A percentile compares a stretch with the other conserved stretches of the same genome.
Conservation (phyloP, 2,113 vertebrate species). For the Gnathonemus echidnorhynchus region DNA sequence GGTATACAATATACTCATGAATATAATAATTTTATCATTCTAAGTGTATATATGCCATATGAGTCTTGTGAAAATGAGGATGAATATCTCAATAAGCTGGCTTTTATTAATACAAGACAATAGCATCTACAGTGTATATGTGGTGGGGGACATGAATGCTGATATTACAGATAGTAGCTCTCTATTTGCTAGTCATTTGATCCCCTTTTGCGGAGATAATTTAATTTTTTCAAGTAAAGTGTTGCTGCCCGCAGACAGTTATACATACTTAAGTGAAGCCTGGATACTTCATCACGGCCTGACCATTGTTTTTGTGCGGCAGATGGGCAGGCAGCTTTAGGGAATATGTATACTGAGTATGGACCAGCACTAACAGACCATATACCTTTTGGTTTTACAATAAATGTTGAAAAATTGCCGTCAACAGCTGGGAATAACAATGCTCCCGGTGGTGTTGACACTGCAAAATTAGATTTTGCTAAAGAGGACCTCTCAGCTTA, state of each 20-base stretch:
- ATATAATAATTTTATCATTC: too few relatives aligned
- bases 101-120: background rate
- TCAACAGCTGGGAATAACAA: background rate
- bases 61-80: background rate
- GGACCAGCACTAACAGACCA: background rate
- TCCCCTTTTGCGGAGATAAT: background rate
- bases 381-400: background rate
- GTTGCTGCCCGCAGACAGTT: conserved; percentile 5
- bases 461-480: too few relatives aligned
- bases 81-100: background rate
- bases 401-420: background rate
- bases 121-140: background rate
- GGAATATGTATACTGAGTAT: background rate
- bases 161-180: background rate
- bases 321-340: background rate
- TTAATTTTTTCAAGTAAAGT: background rate
- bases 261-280: conserved; percentile 15
- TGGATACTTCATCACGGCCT: conserved; percentile 17
- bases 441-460: too few relatives aligned
- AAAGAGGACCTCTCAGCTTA: too few relatives aligned
- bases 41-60: too few relatives aligned
- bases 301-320: background rate
- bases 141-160: background rate
- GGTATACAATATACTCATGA: too few relatives aligned
- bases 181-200: background rate